These are phyloP conservation scores for Lamellibrachia columna DNA, from an alignment of 2,888 invertebrate species.

Conservation along the genomic window DNA sequence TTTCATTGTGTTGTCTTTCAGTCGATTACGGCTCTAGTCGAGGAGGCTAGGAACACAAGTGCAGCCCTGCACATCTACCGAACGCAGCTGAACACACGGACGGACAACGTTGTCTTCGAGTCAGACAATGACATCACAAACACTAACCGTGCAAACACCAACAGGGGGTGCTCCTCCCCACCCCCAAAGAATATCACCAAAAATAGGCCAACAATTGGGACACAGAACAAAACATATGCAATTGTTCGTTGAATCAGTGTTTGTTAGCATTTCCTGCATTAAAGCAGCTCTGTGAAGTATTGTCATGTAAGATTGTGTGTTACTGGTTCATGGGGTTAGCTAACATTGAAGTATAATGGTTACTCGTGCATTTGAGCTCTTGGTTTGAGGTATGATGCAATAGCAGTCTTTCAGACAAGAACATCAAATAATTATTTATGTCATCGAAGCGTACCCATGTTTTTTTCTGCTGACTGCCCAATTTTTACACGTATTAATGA, in stretches of 20 bases:
- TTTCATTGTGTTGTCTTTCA: not conserved
- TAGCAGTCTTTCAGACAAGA: not conserved
- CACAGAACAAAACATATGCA: not conserved
- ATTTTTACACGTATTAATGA: not conserved
- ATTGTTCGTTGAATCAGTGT: not conserved
- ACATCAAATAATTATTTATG: not conserved
- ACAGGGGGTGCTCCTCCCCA: not conserved
- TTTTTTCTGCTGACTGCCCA: no score
- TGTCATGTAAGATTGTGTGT: not conserved
- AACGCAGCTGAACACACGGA: not conserved
- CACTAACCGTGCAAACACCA: not conserved
- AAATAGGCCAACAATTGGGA: slow-evolving; percentile 2
- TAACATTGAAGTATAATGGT: not conserved
- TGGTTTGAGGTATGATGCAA: not conserved
- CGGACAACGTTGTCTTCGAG: slow-evolving; percentile 1
- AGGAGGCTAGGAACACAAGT: not conserved
- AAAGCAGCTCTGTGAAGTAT: not conserved
- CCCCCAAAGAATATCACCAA: not conserved
- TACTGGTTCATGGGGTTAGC: not conserved
- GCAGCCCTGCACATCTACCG: not conserved
- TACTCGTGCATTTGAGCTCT: not conserved
- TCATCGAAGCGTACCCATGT: not conserved
- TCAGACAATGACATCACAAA: not conserved
- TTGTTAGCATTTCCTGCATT: not conserved
- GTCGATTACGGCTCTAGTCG: not conserved